Percentiles rank a stretch among this genome's conserved stretches.
Evolutionary conservation across 2,113 vertebrate species (phyloP).

Genomic region (Apistogramma diplotaenia): DNA sequence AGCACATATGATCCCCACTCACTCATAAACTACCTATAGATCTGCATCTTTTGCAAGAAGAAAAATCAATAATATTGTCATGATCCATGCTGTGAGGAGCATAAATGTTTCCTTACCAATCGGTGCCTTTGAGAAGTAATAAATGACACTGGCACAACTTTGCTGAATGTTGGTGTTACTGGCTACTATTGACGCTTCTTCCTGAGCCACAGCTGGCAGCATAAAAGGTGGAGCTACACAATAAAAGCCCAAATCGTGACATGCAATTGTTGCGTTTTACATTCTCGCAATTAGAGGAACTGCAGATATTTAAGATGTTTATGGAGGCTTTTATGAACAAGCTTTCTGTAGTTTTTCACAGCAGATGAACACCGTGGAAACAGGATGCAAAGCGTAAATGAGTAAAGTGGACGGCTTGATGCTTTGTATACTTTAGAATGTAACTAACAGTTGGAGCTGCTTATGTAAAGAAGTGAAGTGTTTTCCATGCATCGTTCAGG

Average conservation of each 20-base stretch:
- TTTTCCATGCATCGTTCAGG: conserved; percentile 1
- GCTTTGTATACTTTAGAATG: not conserved
- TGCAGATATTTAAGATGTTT: conserved; percentile 13
- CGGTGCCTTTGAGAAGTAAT: not conserved
- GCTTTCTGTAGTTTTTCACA: not conserved
- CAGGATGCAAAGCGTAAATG: not conserved
- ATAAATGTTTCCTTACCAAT: not conserved
- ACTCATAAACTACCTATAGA: no score
- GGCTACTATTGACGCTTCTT: not conserved
- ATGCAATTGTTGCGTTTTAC: conserved; percentile 5
- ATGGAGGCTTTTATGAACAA: conserved; percentile 22
- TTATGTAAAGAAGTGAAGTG: conserved; percentile 5
- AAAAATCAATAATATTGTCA: not conserved
- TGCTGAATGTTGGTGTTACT: not conserved
- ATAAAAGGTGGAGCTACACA: conserved; percentile 2
- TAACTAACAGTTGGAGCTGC: not conserved
- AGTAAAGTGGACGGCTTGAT: not conserved
- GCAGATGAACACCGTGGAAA: conserved; percentile 18
- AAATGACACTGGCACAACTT: not conserved
- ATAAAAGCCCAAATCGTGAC: conserved; percentile 22
- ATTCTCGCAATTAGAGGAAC: not conserved
- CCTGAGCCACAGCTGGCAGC: not conserved
- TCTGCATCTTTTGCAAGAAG: not conserved
- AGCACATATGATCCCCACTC: not conserved
- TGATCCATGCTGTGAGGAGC: no score